Base-by-base conservation (phyloP, 2,113 vertebrate genomes). In the Smithornis capensis region DNA sequence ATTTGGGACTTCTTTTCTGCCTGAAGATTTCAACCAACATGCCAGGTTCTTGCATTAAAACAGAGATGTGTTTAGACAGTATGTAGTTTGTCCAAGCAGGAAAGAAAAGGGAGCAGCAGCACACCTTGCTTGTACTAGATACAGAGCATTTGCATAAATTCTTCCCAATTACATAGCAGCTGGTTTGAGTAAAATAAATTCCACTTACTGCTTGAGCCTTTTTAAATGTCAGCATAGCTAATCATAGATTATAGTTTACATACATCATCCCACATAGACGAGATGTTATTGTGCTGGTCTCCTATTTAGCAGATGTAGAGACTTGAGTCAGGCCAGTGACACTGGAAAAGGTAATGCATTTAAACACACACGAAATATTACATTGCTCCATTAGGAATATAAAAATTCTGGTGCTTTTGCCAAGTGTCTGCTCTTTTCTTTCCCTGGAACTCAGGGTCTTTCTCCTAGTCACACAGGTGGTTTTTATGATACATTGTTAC, bases 91-190 rank as follows among this genome's bases (percentile, higher is more conserved):
- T 96, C 95, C 97, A 94, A 92, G 89, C 3, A 3, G 67, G 83
- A 89, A 93, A 89, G 83, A 65, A 88, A 97, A 96, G 59, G 80
- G 83, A 95, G 95, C 91, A 95, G 93, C 74, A 91, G 93, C 82
- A 91, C 89, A 95, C 94, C 90, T 96, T 96, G 96, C 83, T 95
- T 67, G 83, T 88, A 81, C 87, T 91, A 93, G 89, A 96, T 96
- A 97, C 63, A 76, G 93, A 90, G 80, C 35, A 97, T 96, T 97
- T 97, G 92, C 95, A 97, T 97, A 97, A 97, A 92, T 88, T 94
- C 94, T 97, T 96, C 80, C 95, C 90, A 94, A 90, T 76, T 81
- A 95, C 76, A 77, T 42, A 96, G 88, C 94, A 95, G 95, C 85
- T 93, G 94, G 56, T 96, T 63, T 1, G 19, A 97, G 96, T 95